phyloP scores from a whole-genome alignment of 2,797 vertebrate species.

The Huso huso region DNA sequence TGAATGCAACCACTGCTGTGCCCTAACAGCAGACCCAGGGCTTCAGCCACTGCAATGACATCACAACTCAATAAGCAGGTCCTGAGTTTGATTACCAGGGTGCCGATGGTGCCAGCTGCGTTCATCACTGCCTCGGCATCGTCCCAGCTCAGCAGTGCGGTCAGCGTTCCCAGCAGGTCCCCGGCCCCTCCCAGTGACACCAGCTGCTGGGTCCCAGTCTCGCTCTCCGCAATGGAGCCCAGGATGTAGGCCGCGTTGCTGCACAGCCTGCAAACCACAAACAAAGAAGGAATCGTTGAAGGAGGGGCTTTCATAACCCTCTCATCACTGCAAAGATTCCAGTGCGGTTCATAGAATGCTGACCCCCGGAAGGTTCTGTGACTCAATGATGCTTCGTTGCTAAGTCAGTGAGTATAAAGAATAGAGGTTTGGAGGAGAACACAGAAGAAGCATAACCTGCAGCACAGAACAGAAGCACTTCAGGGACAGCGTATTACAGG shows the following conservation, averaged over 20 bases:
- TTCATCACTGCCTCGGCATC: slow-evolving; percentile 38
- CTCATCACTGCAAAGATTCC: not conserved
- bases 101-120: slow-evolving; percentile 36
- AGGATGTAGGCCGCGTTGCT: slow-evolving; percentile 32
- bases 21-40: too few species aligned
- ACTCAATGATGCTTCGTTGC: too few species aligned
- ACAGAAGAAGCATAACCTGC: not conserved
- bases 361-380: too few species aligned
- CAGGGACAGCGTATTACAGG: too few species aligned
- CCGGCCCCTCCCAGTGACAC: slow-evolving; percentile 15
- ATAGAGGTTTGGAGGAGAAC: not conserved
- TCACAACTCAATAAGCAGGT: not conserved
- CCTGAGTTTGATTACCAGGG: slow-evolving; percentile 29
- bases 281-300: not conserved
- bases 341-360: too few species aligned
- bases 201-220: slow-evolving; percentile 22
- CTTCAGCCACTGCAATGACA: too few species aligned
- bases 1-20: not conserved
- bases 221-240: slow-evolving; percentile 34
- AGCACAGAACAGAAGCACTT: too few species aligned
- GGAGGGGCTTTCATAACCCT: not conserved
- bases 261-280: slow-evolving; percentile 27
- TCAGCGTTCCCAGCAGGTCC: slow-evolving; percentile 27
- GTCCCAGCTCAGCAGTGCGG: slow-evolving; percentile 30
- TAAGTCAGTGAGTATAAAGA: not conserved